phyloP scores from a whole-genome alignment of 2,797 vertebrate genomes.

The Parambassis ranga region DNA sequence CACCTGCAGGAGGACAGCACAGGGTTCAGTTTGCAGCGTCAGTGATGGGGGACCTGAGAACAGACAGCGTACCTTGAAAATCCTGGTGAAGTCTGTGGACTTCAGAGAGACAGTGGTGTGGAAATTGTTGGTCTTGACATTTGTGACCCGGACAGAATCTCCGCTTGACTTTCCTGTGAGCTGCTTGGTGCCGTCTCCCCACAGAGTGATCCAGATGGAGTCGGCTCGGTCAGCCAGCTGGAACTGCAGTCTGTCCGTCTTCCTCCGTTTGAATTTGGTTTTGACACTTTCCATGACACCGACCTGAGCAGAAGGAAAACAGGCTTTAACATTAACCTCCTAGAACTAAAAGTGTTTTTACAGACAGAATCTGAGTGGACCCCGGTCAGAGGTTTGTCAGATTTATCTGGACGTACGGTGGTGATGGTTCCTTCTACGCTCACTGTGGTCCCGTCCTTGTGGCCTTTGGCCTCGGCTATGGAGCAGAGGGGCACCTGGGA shows the following conservation, averaged over 20 bases:
- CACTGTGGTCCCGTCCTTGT: neutral
- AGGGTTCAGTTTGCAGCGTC: no score
- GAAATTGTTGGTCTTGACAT: accelerated
- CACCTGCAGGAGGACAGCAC: neutral
- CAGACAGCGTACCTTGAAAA: neutral
- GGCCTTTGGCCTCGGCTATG: neutral
- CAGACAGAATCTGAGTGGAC: no score
- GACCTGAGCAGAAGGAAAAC: neutral
- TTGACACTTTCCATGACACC: accelerated
- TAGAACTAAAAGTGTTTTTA: no score
- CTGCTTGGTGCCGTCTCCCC: neutral
- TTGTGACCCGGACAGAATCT: neutral
- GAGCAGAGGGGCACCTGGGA: neutral
- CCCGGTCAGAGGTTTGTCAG: no score
- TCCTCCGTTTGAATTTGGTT: neutral
- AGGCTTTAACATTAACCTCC: neutral
- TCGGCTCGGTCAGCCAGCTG: neutral
- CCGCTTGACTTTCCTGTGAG: neutral
- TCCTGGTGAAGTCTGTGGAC: neutral
- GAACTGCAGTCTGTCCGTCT: neutral
- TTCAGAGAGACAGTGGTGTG: accelerated
- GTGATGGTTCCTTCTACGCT: conserved; percentile 13
- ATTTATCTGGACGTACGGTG: no score
- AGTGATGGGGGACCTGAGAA: no score
- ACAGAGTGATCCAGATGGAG: neutral